Conservation (phyloP, 2,113 vertebrate species). For the Coturnix japonica region DNA sequence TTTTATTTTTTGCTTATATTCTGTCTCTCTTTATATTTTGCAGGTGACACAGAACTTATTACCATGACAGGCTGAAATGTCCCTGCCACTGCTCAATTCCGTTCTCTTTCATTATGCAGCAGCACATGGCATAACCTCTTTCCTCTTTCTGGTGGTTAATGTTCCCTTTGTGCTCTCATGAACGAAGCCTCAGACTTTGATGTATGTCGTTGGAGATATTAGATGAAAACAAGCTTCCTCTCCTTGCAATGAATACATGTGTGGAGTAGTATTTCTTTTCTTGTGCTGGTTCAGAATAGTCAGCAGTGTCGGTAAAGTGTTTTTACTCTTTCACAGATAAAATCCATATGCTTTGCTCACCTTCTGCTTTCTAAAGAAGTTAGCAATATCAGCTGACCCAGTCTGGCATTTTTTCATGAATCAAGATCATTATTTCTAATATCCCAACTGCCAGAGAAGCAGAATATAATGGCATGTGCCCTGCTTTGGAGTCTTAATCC, state of each 20-base stretch:
- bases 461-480: not conserved
- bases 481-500: not conserved
- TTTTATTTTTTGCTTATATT: not conserved
- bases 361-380: not conserved
- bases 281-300: not conserved
- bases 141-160: not conserved
- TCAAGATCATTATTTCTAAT: not conserved
- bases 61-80: not conserved
- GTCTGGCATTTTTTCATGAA: not conserved
- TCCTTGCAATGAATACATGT: not conserved
- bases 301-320: not conserved
- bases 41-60: not conserved
- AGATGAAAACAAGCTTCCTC: not conserved
- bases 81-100: not conserved
- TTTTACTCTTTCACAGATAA: not conserved
- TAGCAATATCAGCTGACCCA: not conserved
- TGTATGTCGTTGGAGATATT: not conserved
- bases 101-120: not conserved
- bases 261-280: not conserved
- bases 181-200: not conserved
- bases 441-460: not conserved
- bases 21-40: not conserved
- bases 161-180: not conserved
- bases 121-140: not conserved
- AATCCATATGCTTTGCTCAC: not conserved